Evolutionary conservation across 2,888 invertebrate species (phyloP).

Genomic region (Nemurella pictetii): DNA sequence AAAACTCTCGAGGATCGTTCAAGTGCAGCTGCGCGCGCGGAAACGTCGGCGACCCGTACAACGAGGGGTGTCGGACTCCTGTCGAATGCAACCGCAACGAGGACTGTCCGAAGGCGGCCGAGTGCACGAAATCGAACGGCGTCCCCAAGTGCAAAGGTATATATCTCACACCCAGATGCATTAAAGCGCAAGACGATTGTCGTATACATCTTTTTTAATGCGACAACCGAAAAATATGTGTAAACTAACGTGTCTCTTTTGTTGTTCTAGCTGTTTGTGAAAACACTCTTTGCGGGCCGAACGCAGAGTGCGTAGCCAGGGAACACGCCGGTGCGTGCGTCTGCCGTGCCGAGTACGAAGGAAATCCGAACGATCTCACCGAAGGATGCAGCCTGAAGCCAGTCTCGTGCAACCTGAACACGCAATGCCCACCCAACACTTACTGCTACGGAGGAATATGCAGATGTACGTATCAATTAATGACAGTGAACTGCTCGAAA

Average conservation of each 20-base stretch:
- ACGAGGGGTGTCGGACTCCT: slow-evolving; percentile 79
- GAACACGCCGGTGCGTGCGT: slow-evolving; percentile 78
- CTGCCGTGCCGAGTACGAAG: slow-evolving; percentile 77
- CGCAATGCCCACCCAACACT: slow-evolving; percentile 75
- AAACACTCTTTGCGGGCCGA: slow-evolving; percentile 74
- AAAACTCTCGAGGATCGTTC: slow-evolving; percentile 77
- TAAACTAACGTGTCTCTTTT: slow-evolving; percentile 31
- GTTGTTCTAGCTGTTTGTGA: slow-evolving; percentile 71
- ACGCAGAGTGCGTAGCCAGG: slow-evolving; percentile 78
- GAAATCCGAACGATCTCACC: slow-evolving; percentile 69
- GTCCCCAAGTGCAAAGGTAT: slow-evolving; percentile 75
- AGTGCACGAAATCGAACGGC: slow-evolving; percentile 72
- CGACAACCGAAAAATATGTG: not conserved
- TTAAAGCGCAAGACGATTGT: not conserved
- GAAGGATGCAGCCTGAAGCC: slow-evolving; percentile 77
- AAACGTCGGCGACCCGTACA: slow-evolving; percentile 82
- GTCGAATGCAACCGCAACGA: slow-evolving; percentile 77
- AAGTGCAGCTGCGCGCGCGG: slow-evolving; percentile 78
- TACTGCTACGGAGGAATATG: slow-evolving; percentile 82
- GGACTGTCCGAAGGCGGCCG: slow-evolving; percentile 80
- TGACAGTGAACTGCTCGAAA: too few species aligned
- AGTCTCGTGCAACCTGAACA: slow-evolving; percentile 68
- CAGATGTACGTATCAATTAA: slow-evolving; percentile 71
- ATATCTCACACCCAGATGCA: not conserved
- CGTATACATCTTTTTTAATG: not conserved